Evolutionary conservation across 1,140 invertebrate species (phyloP), one percentile per base, ranked within the genome.

Genomic region (Camponotus vicinus): DNA sequence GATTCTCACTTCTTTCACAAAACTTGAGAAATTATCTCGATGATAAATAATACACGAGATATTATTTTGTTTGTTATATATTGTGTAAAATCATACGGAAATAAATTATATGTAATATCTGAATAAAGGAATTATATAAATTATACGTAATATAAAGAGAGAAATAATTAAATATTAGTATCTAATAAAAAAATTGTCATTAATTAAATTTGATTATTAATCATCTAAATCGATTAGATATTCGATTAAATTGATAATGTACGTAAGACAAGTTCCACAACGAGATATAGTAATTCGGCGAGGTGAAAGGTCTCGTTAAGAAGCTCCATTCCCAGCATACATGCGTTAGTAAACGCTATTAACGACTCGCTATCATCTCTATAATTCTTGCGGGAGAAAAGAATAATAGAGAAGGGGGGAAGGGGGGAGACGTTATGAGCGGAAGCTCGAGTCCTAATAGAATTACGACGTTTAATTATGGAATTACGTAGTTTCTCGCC

Each of bases 391-490:
- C 9, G 34, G 4, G 15, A 7, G 13, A 57, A 80, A 66, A n/a
- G 45, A 70, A 0, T 52, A 18, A 5, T 0, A 15, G 45, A 13
- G 3, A 45, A 3, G 11, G 13, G 13, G 13, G 7, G 45, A 15
- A 15, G 13, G 13, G 64, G 45, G 52, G 66, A 57, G 34, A 32
- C 49, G 52, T 27, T 27, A 45, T 13, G 52, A 82, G 21, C 66
- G 78, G 40, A 73, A 80, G 9, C 8, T 79, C 64, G 18, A 49
- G 40, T 78, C 45, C 32, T 76, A n/a, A 57, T 83, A 52, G 27
- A 64, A 71, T 69, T 76, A 77, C 21, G 71, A 63, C 18, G n/a
- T 79, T 88, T 82, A 75, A 88, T 88, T 79, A 75, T 37, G 49
- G 59, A 69, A 73, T 82, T 63, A 63, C 55, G 40, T 27, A 77